A percentile compares a stretch with the other conserved stretches of the same genome.
phyloP scores from a whole-genome alignment of 2,797 vertebrate genomes.

The Pelochelys cantorii region DNA sequence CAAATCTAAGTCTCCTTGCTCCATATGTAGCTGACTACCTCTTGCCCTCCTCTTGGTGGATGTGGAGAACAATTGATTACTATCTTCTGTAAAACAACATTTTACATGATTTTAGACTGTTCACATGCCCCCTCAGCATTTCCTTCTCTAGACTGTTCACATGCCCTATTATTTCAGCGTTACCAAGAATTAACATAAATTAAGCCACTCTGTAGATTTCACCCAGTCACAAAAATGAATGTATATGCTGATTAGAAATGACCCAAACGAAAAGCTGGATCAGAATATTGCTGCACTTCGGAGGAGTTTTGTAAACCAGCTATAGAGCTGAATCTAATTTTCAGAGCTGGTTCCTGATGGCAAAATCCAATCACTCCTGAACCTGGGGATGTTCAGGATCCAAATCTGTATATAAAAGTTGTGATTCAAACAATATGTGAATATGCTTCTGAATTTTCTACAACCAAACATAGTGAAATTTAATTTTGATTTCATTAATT shows the following conservation, averaged over 20 bases:
- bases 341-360: not conserved
- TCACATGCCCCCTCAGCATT: not conserved
- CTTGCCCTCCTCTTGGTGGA: too few relatives aligned
- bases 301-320: not conserved
- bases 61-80: not conserved
- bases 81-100: not conserved
- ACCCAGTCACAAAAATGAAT: not conserved
- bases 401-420: not conserved
- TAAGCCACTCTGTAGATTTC: not conserved
- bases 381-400: not conserved
- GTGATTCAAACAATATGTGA: not conserved
- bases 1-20: too few relatives aligned
- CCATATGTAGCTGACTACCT: too few relatives aligned
- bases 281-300: not conserved
- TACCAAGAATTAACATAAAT: not conserved
- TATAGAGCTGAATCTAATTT: not conserved
- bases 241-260: not conserved
- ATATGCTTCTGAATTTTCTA: not conserved
- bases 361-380: not conserved
- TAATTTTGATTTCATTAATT: not conserved
- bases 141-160: not conserved
- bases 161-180: not conserved
- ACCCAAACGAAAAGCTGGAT: not conserved
- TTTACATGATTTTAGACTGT: not conserved
- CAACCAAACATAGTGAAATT: not conserved